Evolutionary conservation across 2,113 vertebrate species (phyloP).

Genomic region (Gopherus flavomarginatus): DNA sequence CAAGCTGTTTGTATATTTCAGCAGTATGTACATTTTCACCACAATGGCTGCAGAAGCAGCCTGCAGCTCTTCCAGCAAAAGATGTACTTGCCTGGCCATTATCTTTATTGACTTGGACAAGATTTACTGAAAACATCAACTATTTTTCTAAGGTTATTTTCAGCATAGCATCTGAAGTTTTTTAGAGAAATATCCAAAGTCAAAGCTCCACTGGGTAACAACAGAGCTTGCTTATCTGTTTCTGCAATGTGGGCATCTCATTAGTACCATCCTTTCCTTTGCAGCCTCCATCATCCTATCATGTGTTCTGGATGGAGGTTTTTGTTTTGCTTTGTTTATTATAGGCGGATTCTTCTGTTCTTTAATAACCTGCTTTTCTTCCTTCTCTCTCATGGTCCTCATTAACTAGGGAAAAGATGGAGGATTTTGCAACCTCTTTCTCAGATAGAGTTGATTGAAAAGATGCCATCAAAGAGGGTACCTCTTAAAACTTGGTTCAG

Average conservation of each 20-base stretch:
- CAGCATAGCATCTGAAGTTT: neutral
- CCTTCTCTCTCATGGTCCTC: neutral
- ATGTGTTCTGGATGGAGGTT: neutral
- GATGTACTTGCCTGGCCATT: neutral
- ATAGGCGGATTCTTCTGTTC: neutral
- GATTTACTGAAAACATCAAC: neutral
- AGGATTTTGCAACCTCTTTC: neutral
- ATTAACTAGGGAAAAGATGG: constrained; percentile 1
- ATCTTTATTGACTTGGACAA: neutral
- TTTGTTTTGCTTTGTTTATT: neutral
- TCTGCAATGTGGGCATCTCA: neutral
- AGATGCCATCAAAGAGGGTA: neutral
- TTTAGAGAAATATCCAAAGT: neutral
- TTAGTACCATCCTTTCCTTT: neutral
- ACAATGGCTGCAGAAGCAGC: neutral
- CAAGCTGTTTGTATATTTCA: neutral
- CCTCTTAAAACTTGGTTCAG: neutral
- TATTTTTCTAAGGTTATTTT: constrained; percentile 17
- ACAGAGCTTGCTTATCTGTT: neutral
- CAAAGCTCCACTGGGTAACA: neutral
- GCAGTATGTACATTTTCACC: neutral
- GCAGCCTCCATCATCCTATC: neutral
- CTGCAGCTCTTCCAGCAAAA: neutral
- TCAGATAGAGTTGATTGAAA: neutral
- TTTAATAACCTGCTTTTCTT: neutral